Percentiles rank a stretch among this genome's conserved stretches.
These are phyloP conservation scores for Hyperoodon ampullatus DNA, from an alignment of 2,113 vertebrate genomes.

Conservation along the genomic window DNA sequence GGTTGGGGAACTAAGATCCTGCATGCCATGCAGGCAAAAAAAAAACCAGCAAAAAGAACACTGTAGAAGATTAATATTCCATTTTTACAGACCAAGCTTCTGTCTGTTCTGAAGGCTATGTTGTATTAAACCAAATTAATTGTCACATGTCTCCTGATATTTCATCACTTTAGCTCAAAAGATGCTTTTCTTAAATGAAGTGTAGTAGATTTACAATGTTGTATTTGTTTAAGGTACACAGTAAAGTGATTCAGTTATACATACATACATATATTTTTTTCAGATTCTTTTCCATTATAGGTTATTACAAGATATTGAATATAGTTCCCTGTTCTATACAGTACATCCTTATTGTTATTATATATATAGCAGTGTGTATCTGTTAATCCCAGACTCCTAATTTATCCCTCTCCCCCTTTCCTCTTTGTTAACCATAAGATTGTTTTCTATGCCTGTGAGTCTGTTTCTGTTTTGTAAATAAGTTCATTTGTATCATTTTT, in stretches of 20 bases:
- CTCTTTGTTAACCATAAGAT: no score
- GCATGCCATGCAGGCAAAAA: no score
- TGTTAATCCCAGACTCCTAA: no score
- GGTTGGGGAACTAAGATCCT: no score
- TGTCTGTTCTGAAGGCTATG: not conserved
- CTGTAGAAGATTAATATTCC: conserved; percentile 5
- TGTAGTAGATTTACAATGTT: not conserved
- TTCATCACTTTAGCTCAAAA: conserved; percentile 10
- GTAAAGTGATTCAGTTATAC: not conserved
- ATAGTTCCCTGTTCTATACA: no score
- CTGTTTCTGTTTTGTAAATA: no score
- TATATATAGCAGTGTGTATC: no score
- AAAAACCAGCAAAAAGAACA: not conserved
- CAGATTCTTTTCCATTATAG: not conserved
- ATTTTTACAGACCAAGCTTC: not conserved
- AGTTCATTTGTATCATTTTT: no score
- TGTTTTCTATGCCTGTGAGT: no score
- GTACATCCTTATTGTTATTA: no score
- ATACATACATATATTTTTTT: not conserved
- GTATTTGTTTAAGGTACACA: not conserved
- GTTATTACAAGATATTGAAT: not conserved
- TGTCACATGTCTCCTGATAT: not conserved
- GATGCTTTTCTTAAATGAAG: not conserved
- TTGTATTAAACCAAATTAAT: not conserved
- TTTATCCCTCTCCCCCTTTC: no score